A percentile compares a stretch with the other conserved stretches of the same genome.
phyloP scores from a whole-genome alignment of 2,888 invertebrate species.

The Ochropleura plecta region DNA sequence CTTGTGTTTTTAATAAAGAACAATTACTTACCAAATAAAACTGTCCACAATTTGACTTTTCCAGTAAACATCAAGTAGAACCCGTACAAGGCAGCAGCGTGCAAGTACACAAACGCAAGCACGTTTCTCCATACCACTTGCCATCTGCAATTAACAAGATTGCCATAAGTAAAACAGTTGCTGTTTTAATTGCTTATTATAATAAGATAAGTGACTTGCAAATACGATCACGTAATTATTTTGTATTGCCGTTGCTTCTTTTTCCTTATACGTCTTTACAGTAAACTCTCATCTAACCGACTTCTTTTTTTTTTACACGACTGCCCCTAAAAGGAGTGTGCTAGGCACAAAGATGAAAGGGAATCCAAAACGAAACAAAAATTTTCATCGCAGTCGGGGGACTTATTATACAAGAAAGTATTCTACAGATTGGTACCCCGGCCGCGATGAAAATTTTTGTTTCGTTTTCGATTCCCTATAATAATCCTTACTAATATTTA shows the following conservation, averaged over 20 bases:
- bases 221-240: slow-evolving; percentile 29
- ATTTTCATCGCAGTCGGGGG: too few species aligned
- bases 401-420: too few species aligned
- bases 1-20: too few species aligned
- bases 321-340: too few species aligned
- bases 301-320: too few species aligned
- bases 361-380: too few species aligned
- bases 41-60: slow-evolving; percentile 85
- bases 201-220: slow-evolving; percentile 43
- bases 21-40: slow-evolving; percentile 89
- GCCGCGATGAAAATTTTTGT: too few species aligned
- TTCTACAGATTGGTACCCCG: too few species aligned
- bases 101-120: slow-evolving; percentile 93
- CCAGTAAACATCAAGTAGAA: slow-evolving; percentile 89
- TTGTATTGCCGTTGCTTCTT: background rate
- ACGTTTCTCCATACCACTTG: slow-evolving; percentile 96
- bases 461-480: too few species aligned
- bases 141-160: slow-evolving; percentile 86
- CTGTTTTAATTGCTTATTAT: slow-evolving; percentile 46
- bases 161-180: slow-evolving; percentile 38
- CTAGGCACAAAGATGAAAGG: too few species aligned
- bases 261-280: slow-evolving; percentile 1
- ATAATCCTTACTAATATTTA: too few species aligned
- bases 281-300: background rate
- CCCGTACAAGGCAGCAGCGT: slow-evolving; percentile 92